Percentiles rank a stretch among this genome's conserved stretches.
phyloP scores from a whole-genome alignment of 2,113 vertebrate genomes.

The Clarias gariepinus region DNA sequence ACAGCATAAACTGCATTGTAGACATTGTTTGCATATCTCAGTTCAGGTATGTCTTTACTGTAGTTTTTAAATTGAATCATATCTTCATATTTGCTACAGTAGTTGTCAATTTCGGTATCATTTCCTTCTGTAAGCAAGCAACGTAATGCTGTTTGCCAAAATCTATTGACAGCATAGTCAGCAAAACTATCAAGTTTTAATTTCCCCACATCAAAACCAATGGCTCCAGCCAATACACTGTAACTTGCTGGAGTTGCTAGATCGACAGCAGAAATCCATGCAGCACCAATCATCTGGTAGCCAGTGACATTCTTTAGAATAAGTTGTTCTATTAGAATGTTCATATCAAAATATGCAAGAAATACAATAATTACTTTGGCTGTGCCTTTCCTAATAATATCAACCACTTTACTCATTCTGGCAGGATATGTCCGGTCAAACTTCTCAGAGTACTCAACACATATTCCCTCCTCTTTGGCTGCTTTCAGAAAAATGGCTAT shows the following conservation, averaged over 20 bases:
- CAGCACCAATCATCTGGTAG: conserved; percentile 70
- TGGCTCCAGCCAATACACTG: conserved; percentile 63
- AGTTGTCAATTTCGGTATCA: background rate
- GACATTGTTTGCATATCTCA: conserved; percentile 67
- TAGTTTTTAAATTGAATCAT: conserved; percentile 57
- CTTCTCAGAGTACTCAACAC: conserved; percentile 69
- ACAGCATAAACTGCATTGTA: conserved; percentile 73
- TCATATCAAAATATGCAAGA: conserved; percentile 70
- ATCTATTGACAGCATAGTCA: conserved; percentile 62
- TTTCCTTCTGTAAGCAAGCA: conserved; percentile 30
- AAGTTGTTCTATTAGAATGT: conserved; percentile 67
- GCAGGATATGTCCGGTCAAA: conserved; percentile 63
- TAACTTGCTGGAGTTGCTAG: conserved; percentile 66
- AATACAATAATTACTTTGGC: conserved; percentile 72
- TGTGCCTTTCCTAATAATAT: conserved; percentile 67
- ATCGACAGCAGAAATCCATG: conserved; percentile 71
- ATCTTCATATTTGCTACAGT: conserved; percentile 57
- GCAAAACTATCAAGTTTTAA: conserved; percentile 63
- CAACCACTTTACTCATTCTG: conserved; percentile 66
- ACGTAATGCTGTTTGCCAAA: conserved; percentile 63
- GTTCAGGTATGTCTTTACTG: conserved; percentile 63
- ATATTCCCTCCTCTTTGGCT: conserved; percentile 68
- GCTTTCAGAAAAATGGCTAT: conserved; percentile 70
- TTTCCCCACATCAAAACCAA: conserved; percentile 70
- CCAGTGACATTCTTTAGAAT: conserved; percentile 68